These are phyloP conservation scores for Lasius fuliginosus DNA, from an alignment of 2,888 invertebrate species.

Conservation along the genomic window DNA sequence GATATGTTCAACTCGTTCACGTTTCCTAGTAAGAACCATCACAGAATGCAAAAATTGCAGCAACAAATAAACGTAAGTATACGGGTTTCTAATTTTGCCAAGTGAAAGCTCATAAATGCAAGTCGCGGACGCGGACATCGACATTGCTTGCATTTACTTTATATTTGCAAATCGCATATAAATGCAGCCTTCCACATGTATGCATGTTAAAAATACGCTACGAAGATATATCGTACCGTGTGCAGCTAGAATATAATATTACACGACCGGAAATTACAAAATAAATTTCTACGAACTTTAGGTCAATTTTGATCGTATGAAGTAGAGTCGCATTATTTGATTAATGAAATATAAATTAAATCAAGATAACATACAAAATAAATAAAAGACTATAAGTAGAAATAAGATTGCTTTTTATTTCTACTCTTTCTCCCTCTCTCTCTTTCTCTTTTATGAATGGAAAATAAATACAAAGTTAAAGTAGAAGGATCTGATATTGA, in stretches of 20 bases:
- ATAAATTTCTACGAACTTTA: not conserved
- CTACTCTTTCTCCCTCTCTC: not conserved
- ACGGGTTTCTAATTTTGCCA: conserved; percentile 41
- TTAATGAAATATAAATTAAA: not conserved
- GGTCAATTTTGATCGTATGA: not conserved
- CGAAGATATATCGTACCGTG: not conserved
- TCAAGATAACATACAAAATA: not conserved
- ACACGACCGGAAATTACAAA: conserved; percentile 22
- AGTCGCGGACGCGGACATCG: conserved; percentile 16
- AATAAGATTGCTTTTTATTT: not conserved
- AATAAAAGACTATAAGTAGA: not conserved
- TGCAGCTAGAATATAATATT: conserved; percentile 27
- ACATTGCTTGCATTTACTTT: conserved; percentile 20
- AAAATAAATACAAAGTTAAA: too few species aligned
- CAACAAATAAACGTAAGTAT: conserved; percentile 4
- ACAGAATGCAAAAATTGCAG: conserved; percentile 11
- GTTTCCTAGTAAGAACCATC: not conserved
- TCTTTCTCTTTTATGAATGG: too few species aligned
- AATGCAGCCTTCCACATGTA: conserved; percentile 18
- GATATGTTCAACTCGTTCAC: not conserved
- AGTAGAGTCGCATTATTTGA: not conserved
- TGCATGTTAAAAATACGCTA: conserved; percentile 28
- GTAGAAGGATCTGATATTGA: too few species aligned
- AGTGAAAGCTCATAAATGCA: conserved; percentile 49
- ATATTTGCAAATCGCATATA: conserved; percentile 36